These are phyloP conservation scores for Aporrectodea caliginosa DNA, from an alignment of 1,140 invertebrate genomes.

Conservation along the genomic window DNA sequence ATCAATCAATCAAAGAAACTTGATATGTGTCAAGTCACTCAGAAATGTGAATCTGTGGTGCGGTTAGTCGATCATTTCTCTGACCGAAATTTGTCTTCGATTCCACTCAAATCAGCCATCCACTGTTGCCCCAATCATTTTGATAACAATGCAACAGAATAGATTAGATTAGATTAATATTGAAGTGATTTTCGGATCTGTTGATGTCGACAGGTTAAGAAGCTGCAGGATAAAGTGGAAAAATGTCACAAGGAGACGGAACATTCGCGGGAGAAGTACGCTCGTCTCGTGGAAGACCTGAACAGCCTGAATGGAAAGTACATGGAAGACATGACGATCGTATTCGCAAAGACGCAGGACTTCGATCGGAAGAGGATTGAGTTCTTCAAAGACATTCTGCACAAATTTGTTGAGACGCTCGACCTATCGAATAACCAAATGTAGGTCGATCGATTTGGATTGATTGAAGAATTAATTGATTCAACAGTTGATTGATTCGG, in stretches of 20 bases:
- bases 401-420: slow-evolving; percentile 50
- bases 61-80: too few species aligned
- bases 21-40: too few species aligned
- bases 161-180: too few species aligned
- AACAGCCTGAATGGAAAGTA: slow-evolving; percentile 94
- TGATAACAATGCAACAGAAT: too few species aligned
- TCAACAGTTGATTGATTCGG: too few species aligned
- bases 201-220: slow-evolving; percentile 63
- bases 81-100: too few species aligned
- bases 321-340: slow-evolving; percentile 63
- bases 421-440: neutral
- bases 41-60: too few species aligned
- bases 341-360: slow-evolving; percentile 90
- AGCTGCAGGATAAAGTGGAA: slow-evolving; percentile 88
- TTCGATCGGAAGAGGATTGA: slow-evolving; percentile 86
- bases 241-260: slow-evolving; percentile 89
- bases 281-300: slow-evolving; percentile 82
- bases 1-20: too few species aligned
- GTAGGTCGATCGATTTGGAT: neutral
- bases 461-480: too few species aligned
- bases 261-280: slow-evolving; percentile 86
- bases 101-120: too few species aligned
- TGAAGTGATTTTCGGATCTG: slow-evolving; percentile 91
- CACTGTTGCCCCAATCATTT: too few species aligned
- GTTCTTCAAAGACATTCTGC: slow-evolving; percentile 92